Evolutionary conservation across 1,140 invertebrate genomes (phyloP).

Genomic region (Dermatophagoides farinae): DNA sequence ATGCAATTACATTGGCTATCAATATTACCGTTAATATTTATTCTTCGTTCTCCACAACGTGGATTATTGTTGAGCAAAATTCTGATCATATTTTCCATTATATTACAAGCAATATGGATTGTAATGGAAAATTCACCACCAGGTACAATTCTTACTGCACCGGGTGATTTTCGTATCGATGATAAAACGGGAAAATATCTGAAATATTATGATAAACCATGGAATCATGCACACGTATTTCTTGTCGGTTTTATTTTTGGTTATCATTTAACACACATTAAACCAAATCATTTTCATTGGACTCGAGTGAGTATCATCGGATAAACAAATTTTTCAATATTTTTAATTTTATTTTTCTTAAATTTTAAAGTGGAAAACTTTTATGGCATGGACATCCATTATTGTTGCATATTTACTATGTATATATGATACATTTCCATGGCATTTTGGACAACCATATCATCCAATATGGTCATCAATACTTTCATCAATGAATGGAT

Average conservation of each 20-base stretch:
- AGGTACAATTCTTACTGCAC: neutral
- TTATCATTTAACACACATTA: neutral
- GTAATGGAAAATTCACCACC: neutral
- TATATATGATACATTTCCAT: neutral
- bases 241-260: slow-evolving; percentile 3
- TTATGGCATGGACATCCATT: neutral
- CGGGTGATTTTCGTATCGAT: neutral
- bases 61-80: neutral
- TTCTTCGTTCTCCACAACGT: neutral
- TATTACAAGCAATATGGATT: neutral
- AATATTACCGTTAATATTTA: neutral
- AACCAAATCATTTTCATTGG: neutral
- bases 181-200: neutral
- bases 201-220: neutral
- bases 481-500: slow-evolving; percentile 3
- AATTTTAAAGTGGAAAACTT: neutral
- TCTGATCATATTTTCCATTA: neutral
- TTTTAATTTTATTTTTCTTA: neutral
- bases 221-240: neutral
- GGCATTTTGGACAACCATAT: neutral
- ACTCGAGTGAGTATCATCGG: too few species aligned
- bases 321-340: too few species aligned
- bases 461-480: neutral
- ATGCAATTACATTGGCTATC: slow-evolving; percentile 5
- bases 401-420: neutral